Evolutionary conservation across 2,888 invertebrate genomes (phyloP).

Genomic region (Cotesia congregata): DNA sequence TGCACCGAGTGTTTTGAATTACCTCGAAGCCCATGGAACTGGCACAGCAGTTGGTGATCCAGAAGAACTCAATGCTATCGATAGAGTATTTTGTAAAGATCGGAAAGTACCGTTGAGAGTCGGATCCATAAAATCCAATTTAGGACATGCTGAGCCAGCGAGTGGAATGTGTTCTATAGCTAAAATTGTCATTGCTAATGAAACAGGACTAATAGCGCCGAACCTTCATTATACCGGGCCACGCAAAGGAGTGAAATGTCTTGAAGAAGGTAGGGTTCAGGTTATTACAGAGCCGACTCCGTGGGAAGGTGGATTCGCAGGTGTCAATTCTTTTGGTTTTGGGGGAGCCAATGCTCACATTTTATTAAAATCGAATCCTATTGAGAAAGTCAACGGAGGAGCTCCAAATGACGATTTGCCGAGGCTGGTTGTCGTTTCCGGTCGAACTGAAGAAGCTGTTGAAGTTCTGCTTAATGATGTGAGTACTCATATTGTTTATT

Average conservation of each 20-base stretch:
- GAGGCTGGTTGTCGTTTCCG: conserved; percentile 81
- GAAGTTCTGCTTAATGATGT: conserved; percentile 77
- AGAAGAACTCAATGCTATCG: conserved; percentile 88
- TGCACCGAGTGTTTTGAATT: conserved; percentile 73
- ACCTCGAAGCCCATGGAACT: conserved; percentile 82
- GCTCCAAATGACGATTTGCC: conserved; percentile 78
- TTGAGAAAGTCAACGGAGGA: conserved; percentile 76
- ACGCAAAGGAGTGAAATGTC: conserved; percentile 74
- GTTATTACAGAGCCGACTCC: conserved; percentile 82
- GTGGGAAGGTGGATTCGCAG: conserved; percentile 81
- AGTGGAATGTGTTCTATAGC: conserved; percentile 87
- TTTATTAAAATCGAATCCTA: conserved; percentile 75
- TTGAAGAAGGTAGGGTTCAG: conserved; percentile 76
- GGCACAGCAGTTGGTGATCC: conserved; percentile 91
- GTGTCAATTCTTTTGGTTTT: conserved; percentile 93
- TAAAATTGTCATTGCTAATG: conserved; percentile 87
- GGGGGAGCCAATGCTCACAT: conserved; percentile 90
- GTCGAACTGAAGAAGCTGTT: conserved; percentile 85
- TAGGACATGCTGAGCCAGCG: conserved; percentile 92
- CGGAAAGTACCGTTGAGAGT: conserved; percentile 84
- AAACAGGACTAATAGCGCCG: conserved; percentile 84
- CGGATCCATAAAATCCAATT: conserved; percentile 94
- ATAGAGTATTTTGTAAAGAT: conserved; percentile 82
- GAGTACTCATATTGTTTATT: conserved; percentile 45
- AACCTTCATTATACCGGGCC: conserved; percentile 85